Base-by-base conservation (phyloP, 2,113 vertebrate genomes). In the Epinephelus cyanopodus region DNA sequence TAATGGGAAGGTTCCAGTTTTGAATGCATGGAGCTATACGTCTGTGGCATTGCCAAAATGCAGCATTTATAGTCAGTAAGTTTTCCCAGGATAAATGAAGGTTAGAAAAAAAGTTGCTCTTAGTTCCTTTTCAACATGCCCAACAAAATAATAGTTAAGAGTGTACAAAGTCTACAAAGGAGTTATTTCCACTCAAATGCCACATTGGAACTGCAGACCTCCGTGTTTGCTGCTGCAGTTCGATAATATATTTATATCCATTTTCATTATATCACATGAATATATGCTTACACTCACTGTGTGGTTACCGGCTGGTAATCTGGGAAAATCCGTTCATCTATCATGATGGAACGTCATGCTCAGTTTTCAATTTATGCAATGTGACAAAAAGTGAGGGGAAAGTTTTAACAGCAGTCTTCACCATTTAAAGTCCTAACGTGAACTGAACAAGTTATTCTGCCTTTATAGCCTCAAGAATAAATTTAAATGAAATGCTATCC, bases 11-110 rank as follows among this genome's bases (percentile, higher is more conserved):
- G 37, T 69, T 82, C 75, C 74, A 87, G 69, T 71, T 81, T 58
- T 89, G 52, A 82, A 87, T 82, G 86, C 86, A 88, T 74, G 9
- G 78, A 80, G 79, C 80, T 88, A 21, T 66, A 73, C 5, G 5
- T 72, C 60, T 57, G 21, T 63, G 45, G 3, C 42, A 3, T 10
- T 83, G 78, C 87, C 89, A 89, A 71, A 23, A 81, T 8, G 57
- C 56, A 53, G 67, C 64, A 52, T 76, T 86, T 82, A 83, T 47
- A 67, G 47, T 70, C 77, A 4, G 18, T 33, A 25, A 21, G n/a
- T 81, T 85, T 68, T 84, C 50, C 63, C 37, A 64, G 78, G 54
- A 37, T n/a, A 70, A 64, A 82, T 77, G 67, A 83, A 76, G 48
- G 83, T 76, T 67, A 81, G 42, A 39, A 67, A 45, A 74, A 66